Conservation (phyloP, 2,797 vertebrate genomes). For the Phrynocephalus forsythii region DNA sequence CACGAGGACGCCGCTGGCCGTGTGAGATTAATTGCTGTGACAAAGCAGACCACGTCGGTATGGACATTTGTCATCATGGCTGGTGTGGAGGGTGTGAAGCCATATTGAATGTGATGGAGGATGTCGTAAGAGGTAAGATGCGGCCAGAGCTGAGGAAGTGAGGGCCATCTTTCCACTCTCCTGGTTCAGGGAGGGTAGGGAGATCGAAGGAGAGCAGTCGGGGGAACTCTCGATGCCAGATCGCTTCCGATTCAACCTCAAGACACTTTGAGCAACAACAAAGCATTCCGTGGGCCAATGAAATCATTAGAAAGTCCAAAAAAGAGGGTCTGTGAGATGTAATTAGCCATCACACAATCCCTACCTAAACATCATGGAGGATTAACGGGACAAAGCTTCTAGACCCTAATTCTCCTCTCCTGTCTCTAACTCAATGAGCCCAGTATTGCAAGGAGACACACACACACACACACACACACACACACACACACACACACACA, state of each 20-base stretch:
- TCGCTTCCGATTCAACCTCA: slow-evolving; percentile 29
- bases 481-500: too few species aligned
- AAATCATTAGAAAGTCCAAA: slow-evolving; percentile 13
- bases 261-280: not conserved
- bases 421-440: not conserved
- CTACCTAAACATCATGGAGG: not conserved
- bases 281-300: slow-evolving; percentile 14
- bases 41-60: not conserved
- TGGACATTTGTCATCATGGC: slow-evolving; percentile 20
- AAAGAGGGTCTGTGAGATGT: not conserved
- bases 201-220: not conserved
- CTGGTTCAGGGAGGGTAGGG: not conserved
- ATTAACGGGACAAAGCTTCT: slow-evolving; percentile 6
- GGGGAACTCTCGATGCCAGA: not conserved
- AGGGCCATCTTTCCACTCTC: not conserved
- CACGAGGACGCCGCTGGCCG: slow-evolving; percentile 1
- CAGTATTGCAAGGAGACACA: not conserved
- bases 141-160: not conserved
- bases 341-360: slow-evolving; percentile 32
- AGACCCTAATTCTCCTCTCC: not conserved
- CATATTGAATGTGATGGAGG: not conserved
- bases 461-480: not conserved
- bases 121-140: not conserved
- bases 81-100: not conserved
- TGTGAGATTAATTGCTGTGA: rapidly evolving